Evolutionary conservation across 2,888 invertebrate genomes (phyloP), one percentile per base, ranked within the genome.

Genomic region (Epinotia brunnichana): DNA sequence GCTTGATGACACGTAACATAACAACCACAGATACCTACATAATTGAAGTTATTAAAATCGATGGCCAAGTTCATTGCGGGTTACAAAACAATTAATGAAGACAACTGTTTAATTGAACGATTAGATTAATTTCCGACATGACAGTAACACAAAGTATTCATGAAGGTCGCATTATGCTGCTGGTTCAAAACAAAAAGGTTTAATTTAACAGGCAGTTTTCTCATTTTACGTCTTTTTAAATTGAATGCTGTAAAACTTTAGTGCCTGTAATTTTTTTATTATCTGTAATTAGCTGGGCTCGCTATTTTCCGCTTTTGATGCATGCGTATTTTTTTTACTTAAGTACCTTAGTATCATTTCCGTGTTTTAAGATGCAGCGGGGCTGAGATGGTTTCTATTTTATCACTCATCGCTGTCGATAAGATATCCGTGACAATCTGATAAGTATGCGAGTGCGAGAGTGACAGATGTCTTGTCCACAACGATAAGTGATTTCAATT

Each of bases 91-190:
- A 73, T 69, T 48, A 39, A 68, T 57, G 63, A 57, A 59, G 57
- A 67, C 44, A 66, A 67, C 71, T 61, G 72, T 56, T 71, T 64
- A 73, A 73, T 73, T 69, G 63, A 53, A 63, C 73, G 69, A 73
- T 73, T 73, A 73, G n/a, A 59, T 59, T 69, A 44, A 73, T 73
- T 73, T 73, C 73, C 73, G 69, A 53, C 48, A 69, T 68, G 56
- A 62, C 51, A 53, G 29, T n/a, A 51, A 61, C 39, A 44, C 59
- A 56, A 67, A 66, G 61, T 61, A 62, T 72, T 68, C 17, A 62
- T 29, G 54, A 63, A 69, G 68, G 68, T 5, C 63, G 19, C 29
- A 3, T 17, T 35, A 59, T 29, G 41, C 44, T 19, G n/a, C 3
- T 39, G 17, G 11, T n/a, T 59, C 39, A 3, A 13, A 13, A 19